Evolutionary conservation across 2,888 invertebrate species (phyloP).

Genomic region (Proisotoma minuta): DNA sequence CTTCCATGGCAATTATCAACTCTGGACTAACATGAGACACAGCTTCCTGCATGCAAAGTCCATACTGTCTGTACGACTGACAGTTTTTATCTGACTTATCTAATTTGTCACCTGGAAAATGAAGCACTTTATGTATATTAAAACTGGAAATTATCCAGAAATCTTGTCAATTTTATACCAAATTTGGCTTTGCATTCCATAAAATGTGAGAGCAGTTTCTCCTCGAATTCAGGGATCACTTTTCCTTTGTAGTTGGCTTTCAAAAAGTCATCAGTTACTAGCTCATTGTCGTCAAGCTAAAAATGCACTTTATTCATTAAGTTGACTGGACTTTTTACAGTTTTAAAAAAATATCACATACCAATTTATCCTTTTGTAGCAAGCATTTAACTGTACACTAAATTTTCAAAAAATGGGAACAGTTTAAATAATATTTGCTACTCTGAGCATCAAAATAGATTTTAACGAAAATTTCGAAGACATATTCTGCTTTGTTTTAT

Average conservation of each 20-base stretch:
- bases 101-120: constrained; percentile 25
- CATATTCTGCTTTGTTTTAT: too few species aligned
- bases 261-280: constrained; percentile 28
- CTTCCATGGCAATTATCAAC: not conserved
- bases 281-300: constrained; percentile 38
- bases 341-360: constrained; percentile 3
- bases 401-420: not conserved
- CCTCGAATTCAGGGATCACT: constrained; percentile 32
- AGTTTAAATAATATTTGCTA: too few species aligned
- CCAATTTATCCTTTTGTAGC: constrained; percentile 31
- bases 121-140: too few species aligned
- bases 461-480: too few species aligned
- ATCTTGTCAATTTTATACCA: constrained; percentile 20
- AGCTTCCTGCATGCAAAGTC: constrained; percentile 34
- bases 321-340: not conserved
- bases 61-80: constrained; percentile 27
- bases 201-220: constrained; percentile 24
- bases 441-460: too few species aligned
- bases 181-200: constrained; percentile 30
- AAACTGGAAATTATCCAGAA: too few species aligned
- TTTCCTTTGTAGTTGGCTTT: constrained; percentile 24
- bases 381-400: constrained; percentile 37
- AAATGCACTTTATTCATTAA: not conserved
- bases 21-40: constrained; percentile 29
- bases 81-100: constrained; percentile 30